phyloP scores from a whole-genome alignment of 2,797 vertebrate genomes.

The Onychomys torridus region DNA sequence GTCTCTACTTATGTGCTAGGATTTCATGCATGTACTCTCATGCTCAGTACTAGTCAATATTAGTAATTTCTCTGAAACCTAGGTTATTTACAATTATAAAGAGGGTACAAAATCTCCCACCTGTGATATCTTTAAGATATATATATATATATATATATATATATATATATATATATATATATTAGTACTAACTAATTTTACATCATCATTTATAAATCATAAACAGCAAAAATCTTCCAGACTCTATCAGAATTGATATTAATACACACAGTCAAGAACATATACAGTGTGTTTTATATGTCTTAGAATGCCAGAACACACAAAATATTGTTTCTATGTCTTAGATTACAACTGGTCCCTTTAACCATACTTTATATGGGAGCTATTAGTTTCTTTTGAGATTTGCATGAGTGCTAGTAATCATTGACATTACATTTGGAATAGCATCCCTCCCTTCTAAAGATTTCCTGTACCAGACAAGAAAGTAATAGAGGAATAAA shows the following conservation, averaged over 20 bases:
- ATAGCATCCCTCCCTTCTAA: neutral
- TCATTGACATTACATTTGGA: neutral
- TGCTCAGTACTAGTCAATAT: neutral
- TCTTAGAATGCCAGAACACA: neutral
- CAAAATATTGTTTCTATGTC: neutral
- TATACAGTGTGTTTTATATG: neutral
- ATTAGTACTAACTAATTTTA: neutral
- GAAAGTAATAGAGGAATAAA: neutral
- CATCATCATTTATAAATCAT: conserved; percentile 46
- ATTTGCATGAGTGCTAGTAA: neutral
- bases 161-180: too few relatives aligned
- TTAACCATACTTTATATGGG: neutral
- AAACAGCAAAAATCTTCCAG: neutral
- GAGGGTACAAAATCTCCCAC: neutral
- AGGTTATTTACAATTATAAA: conserved; percentile 34
- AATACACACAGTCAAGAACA: neutral
- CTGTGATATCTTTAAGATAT: neutral
- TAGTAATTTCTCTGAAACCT: neutral
- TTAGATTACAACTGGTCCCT: neutral
- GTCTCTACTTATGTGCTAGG: neutral
- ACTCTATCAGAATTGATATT: neutral
- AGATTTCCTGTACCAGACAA: neutral
- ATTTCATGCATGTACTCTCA: neutral
- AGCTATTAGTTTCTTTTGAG: neutral
- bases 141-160: too few relatives aligned